Conservation (phyloP, 2,113 vertebrate genomes). For the Rhynchomys soricoides region DNA sequence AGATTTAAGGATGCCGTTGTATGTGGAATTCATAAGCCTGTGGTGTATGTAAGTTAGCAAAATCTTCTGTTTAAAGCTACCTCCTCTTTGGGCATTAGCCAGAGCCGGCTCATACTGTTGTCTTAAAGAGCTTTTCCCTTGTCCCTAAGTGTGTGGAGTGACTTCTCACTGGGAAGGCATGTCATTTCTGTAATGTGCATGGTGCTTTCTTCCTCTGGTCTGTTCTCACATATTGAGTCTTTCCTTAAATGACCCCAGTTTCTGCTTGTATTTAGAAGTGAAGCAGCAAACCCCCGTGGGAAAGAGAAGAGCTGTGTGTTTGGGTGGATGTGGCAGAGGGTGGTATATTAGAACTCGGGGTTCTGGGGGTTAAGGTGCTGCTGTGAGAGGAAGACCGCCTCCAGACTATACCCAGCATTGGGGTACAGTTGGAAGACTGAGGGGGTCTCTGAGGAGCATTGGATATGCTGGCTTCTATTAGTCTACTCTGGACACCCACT, state of each 20-base stretch:
- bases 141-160: neutral
- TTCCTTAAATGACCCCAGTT: neutral
- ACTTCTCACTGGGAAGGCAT: neutral
- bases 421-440: neutral
- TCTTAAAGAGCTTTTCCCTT: neutral
- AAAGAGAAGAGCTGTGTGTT: neutral
- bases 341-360: neutral
- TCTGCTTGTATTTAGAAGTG: neutral
- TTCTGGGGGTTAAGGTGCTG: neutral
- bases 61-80: neutral
- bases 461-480: neutral
- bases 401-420: neutral
- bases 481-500: neutral
- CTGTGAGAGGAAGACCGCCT: neutral
- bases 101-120: neutral
- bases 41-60: neutral
- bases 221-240: neutral
- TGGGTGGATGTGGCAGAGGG: neutral
- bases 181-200: neutral
- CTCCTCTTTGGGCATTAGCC: neutral
- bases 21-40: neutral
- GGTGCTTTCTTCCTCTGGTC: neutral
- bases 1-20: neutral
- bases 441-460: rapidly evolving
- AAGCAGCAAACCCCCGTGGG: rapidly evolving